These are phyloP conservation scores for Psilopogon haemacephalus DNA, from an alignment of 2,113 vertebrate genomes.

Conservation along the genomic window DNA sequence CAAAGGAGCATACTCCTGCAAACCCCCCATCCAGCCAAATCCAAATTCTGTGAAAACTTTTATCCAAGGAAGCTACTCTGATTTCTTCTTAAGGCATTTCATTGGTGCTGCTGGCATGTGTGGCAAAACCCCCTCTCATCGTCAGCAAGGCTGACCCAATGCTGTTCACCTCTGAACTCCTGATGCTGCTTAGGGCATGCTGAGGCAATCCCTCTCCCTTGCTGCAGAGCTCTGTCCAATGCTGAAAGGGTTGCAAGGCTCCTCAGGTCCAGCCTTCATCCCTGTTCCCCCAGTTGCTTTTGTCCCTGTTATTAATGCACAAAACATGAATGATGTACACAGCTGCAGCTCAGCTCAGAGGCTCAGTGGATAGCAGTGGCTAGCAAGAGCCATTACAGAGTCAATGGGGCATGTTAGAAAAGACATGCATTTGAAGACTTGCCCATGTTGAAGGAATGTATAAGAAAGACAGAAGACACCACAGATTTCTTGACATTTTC, in stretches of 20 bases:
- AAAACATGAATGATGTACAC: not conserved
- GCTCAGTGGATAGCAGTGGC: not conserved
- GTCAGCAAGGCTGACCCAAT: not conserved
- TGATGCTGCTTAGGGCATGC: not conserved
- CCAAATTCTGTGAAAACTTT: not conserved
- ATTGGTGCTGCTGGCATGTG: not conserved
- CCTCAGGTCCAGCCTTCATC: rapidly evolving
- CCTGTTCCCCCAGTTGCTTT: not conserved
- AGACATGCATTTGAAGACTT: not conserved
- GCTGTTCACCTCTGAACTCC: not conserved
- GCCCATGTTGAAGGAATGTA: not conserved
- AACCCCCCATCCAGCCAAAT: not conserved
- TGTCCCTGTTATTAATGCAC: not conserved
- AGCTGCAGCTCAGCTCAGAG: not conserved
- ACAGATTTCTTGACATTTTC: not conserved
- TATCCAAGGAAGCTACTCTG: not conserved
- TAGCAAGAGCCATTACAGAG: not conserved
- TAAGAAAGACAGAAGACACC: not conserved
- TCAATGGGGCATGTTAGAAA: not conserved
- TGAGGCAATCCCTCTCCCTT: rapidly evolving
- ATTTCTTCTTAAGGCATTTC: not conserved
- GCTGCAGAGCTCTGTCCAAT: not conserved
- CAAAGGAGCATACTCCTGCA: not conserved
- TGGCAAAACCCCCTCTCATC: not conserved
- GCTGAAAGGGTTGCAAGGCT: not conserved